phyloP scores from a whole-genome alignment of 2,113 vertebrate species.

The Pluvialis apricaria region DNA sequence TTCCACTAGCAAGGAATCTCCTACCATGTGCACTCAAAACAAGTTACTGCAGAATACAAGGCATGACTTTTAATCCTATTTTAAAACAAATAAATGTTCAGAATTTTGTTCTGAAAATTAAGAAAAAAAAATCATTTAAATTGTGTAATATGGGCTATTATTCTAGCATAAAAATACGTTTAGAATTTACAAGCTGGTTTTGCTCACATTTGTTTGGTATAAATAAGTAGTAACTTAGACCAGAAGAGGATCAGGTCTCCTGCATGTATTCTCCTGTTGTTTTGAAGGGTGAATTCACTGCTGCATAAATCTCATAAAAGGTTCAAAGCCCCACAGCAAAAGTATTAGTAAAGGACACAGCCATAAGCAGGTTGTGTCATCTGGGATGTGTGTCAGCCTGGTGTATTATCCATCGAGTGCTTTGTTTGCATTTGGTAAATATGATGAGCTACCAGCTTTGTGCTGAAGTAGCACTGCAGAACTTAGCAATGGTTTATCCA shows the following conservation, averaged over 20 bases:
- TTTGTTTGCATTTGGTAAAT: not conserved
- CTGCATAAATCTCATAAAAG: not conserved
- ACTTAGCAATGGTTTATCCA: not conserved
- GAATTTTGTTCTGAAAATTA: not conserved
- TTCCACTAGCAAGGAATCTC: not conserved
- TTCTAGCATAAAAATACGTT: not conserved
- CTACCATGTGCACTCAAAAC: not conserved
- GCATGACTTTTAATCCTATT: not conserved
- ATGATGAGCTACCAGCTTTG: accelerated
- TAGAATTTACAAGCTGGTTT: not conserved
- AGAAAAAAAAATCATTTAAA: not conserved
- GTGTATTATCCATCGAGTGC: not conserved
- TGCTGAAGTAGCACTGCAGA: not conserved
- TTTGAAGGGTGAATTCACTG: not conserved
- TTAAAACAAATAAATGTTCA: not conserved
- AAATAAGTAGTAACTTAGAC: not conserved
- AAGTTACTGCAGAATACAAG: not conserved
- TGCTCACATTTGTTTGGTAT: not conserved
- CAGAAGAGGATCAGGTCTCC: not conserved
- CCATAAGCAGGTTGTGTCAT: not conserved
- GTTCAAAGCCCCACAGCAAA: not conserved
- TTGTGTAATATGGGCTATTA: not conserved
- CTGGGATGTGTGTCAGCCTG: not conserved
- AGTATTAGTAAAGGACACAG: not conserved
- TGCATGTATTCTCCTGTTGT: not conserved